phyloP scores from a whole-genome alignment of 1,140 invertebrate genomes.

The Halictus rubicundus region DNA sequence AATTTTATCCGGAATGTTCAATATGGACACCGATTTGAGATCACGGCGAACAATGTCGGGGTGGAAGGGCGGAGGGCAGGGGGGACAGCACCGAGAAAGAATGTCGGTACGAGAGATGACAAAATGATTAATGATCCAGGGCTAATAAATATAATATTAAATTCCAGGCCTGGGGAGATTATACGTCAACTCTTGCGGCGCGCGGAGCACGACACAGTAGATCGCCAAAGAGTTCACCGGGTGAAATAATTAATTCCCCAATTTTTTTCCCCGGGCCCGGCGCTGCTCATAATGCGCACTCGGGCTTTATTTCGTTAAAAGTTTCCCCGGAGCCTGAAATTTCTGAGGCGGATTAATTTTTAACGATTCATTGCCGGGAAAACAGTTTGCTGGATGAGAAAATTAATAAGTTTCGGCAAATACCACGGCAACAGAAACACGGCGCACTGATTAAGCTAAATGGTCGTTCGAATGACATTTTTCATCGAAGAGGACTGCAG shows the following conservation, averaged over 20 bases:
- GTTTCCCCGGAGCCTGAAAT: neutral
- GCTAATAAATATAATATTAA: constrained; percentile 57
- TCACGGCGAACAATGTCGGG: neutral
- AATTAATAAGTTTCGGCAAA: too few species aligned
- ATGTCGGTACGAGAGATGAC: constrained; percentile 37
- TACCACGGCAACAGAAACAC: too few species aligned
- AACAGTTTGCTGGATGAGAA: neutral
- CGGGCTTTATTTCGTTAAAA: neutral
- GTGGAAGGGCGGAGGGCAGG: neutral
- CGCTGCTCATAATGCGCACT: neutral
- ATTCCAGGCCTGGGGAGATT: constrained; percentile 32
- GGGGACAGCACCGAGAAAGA: neutral
- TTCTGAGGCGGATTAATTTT: neutral
- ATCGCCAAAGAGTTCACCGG: neutral
- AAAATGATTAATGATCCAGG: constrained; percentile 37
- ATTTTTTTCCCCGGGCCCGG: neutral
- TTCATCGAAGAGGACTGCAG: too few species aligned
- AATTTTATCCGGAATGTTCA: constrained; percentile 29
- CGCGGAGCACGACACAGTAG: neutral
- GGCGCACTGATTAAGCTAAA: neutral
- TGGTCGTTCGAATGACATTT: too few species aligned
- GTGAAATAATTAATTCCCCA: constrained; percentile 32
- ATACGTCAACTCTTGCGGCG: neutral
- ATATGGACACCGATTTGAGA: constrained; percentile 13
- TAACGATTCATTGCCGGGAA: neutral